A percentile compares a stretch with the other conserved stretches of the same genome.
These are phyloP conservation scores for Actinia equina DNA, from an alignment of 64 coral and sea anemone species.

Conservation along the genomic window DNA sequence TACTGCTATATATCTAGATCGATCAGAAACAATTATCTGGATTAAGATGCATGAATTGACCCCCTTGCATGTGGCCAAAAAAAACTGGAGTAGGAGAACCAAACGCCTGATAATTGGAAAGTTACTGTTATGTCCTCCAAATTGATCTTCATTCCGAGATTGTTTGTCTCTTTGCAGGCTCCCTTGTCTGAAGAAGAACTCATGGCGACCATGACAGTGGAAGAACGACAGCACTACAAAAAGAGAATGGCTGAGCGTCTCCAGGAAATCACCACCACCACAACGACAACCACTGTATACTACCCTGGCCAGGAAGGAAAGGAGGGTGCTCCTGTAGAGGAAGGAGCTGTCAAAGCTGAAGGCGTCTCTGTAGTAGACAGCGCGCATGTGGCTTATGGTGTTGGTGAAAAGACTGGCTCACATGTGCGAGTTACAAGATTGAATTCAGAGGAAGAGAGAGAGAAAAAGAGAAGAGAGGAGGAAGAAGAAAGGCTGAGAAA, in stretches of 20 bases:
- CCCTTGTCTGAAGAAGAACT: constrained; percentile 68
- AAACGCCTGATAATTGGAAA: no score
- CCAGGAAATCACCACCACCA: constrained; percentile 24
- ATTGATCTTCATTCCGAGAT: background rate
- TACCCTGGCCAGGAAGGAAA: constrained; percentile 3
- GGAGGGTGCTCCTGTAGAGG: constrained; percentile 23
- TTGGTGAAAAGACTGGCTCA: constrained; percentile 15
- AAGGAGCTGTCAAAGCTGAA: background rate
- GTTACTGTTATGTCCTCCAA: no score
- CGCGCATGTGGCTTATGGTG: constrained; percentile 55
- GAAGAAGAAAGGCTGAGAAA: constrained; percentile 33
- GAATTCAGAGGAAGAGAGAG: constrained; percentile 33
- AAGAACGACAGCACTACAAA: constrained; percentile 67
- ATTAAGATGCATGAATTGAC: no score
- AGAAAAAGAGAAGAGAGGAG: constrained; percentile 45
- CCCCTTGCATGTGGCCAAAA: no score
- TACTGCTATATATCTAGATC: no score
- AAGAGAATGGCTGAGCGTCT: constrained; percentile 61
- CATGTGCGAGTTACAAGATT: constrained; percentile 47
- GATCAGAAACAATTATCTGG: no score
- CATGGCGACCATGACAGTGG: constrained; percentile 77
- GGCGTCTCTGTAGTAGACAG: constrained; percentile 28
- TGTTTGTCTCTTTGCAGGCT: constrained; percentile 28
- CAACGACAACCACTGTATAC: constrained; percentile 47
- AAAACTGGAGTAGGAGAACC: no score